Percentiles rank a stretch among this genome's conserved stretches.
Conservation (phyloP, 2,113 vertebrate species). For the Heterotilapia buettikoferi region DNA sequence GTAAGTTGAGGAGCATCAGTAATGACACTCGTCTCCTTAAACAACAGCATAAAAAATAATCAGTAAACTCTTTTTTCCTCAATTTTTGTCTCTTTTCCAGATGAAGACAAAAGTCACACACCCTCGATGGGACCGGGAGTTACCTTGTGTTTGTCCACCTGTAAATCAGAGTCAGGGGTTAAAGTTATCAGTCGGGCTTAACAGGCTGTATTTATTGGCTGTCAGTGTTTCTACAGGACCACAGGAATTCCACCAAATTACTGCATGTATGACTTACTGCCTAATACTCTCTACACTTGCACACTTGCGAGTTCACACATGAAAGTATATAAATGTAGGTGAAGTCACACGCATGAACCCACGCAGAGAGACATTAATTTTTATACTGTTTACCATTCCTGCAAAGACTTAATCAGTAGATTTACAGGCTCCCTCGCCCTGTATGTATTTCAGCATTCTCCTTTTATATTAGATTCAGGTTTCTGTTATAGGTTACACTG, state of each 20-base stretch:
- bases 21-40: neutral
- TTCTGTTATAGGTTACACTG: conserved; percentile 34
- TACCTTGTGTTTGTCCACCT: conserved; percentile 34
- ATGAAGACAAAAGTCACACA: neutral
- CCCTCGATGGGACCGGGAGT: neutral
- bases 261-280: conserved; percentile 37
- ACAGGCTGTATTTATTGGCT: conserved; percentile 53
- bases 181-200: conserved; percentile 25
- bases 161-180: conserved; percentile 45
- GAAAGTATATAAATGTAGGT: conserved; percentile 15
- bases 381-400: conserved; percentile 41
- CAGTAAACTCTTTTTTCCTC: neutral
- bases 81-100: neutral
- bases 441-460: conserved; percentile 19
- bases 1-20: neutral
- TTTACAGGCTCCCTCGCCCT: conserved; percentile 46
- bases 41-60: neutral
- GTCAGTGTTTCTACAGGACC: conserved; percentile 15
- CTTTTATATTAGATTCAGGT: conserved; percentile 45
- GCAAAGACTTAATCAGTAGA: conserved; percentile 38
- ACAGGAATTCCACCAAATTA: conserved; percentile 52
- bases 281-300: conserved; percentile 16
- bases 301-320: neutral
- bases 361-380: conserved; percentile 28
- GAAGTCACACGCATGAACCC: conserved; percentile 23